A percentile compares a stretch with the other conserved stretches of the same genome.
Evolutionary conservation across 2,888 invertebrate genomes (phyloP).

Genomic region (Archips crataeganus): DNA sequence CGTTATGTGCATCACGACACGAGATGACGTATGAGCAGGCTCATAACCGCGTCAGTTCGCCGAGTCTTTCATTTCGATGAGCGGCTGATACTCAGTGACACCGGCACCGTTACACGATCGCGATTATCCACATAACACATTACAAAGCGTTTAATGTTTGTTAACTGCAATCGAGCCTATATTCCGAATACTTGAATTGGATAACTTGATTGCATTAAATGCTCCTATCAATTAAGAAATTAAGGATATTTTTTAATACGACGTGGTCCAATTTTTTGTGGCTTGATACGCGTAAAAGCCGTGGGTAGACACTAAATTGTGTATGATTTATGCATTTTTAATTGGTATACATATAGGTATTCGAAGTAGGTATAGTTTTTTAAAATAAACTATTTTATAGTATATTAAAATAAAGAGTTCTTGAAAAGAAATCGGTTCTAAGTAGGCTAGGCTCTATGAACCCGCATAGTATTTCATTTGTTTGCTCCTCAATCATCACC

Average conservation of each 20-base stretch:
- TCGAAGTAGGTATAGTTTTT: neutral
- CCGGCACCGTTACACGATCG: conserved; percentile 68
- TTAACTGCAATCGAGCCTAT: neutral
- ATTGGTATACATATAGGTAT: neutral
- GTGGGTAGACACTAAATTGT: neutral
- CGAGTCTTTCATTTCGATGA: conserved; percentile 66
- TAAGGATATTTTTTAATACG: neutral
- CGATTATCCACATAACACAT: conserved; percentile 53
- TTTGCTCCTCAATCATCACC: conserved; percentile 65
- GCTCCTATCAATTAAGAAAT: conserved; percentile 13
- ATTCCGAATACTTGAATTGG: conserved; percentile 37
- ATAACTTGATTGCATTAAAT: conserved; percentile 15
- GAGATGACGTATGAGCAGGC: conserved; percentile 48
- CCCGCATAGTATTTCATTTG: conserved; percentile 38
- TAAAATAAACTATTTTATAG: neutral
- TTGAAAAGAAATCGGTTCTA: conserved; percentile 15
- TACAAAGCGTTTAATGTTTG: conserved; percentile 42
- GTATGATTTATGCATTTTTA: neutral
- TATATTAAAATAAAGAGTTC: neutral
- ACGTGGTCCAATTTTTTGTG: neutral
- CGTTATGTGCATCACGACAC: conserved; percentile 26
- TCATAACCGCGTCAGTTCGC: conserved; percentile 60
- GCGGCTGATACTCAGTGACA: conserved; percentile 56
- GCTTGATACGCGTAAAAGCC: neutral
- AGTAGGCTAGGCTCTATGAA: conserved; percentile 29